These are phyloP conservation scores for Xiphydria camelus DNA, from an alignment of 2,888 invertebrate species.

Conservation along the genomic window DNA sequence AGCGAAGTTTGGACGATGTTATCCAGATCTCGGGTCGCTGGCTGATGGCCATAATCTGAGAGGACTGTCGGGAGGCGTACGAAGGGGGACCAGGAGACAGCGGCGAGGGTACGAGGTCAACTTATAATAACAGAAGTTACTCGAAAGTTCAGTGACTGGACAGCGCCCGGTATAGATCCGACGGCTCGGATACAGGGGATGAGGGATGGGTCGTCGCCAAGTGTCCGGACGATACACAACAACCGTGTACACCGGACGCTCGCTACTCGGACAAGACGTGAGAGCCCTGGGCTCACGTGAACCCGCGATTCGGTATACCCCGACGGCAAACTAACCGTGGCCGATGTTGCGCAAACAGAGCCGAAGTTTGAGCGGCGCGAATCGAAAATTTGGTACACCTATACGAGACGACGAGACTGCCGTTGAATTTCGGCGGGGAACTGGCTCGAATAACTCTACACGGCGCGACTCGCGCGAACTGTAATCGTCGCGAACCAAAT, in stretches of 20 bases:
- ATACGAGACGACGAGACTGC: background rate
- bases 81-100: background rate
- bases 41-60: conserved; percentile 56
- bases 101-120: conserved; percentile 43
- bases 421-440: too few relatives aligned
- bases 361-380: conserved; percentile 38
- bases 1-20: conserved; percentile 34
- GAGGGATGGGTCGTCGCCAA: conserved; percentile 56
- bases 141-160: conserved; percentile 53
- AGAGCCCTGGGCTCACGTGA: conserved; percentile 39
- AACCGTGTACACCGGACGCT: conserved; percentile 43
- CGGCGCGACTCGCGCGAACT: background rate
- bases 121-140: conserved; percentile 59
- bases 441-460: too few relatives aligned
- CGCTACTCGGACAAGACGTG: conserved; percentile 43
- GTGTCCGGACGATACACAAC: conserved; percentile 49
- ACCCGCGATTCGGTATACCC: too few relatives aligned
- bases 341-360: conserved; percentile 39
- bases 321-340: conserved; percentile 41
- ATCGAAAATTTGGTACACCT: conserved; percentile 37
- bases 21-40: conserved; percentile 50
- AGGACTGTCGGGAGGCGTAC: background rate
- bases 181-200: conserved; percentile 46
- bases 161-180: conserved; percentile 42
- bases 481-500: background rate